These are phyloP conservation scores for Patella caerulea DNA, from an alignment of 2,888 invertebrate species.

Conservation along the genomic window DNA sequence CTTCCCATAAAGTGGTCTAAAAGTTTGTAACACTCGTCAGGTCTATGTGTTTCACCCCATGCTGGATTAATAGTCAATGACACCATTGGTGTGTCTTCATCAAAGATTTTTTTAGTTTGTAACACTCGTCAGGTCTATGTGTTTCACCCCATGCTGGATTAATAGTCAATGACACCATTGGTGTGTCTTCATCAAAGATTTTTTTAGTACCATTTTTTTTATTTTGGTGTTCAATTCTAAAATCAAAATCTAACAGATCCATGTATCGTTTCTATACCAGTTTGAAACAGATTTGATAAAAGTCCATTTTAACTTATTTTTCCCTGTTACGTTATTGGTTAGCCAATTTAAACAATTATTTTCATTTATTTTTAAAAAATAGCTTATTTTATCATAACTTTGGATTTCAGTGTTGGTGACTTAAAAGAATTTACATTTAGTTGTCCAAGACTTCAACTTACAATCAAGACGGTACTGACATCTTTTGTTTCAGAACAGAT, in stretches of 20 bases:
- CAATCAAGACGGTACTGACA: background rate
- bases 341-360: background rate
- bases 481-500: background rate
- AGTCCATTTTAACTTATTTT: background rate
- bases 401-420: background rate
- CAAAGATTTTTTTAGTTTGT: background rate
- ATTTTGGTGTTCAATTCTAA: background rate
- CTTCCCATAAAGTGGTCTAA: background rate
- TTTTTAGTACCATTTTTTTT: background rate
- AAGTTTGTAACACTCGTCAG: background rate
- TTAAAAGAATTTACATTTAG: background rate
- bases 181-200: background rate
- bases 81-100: background rate
- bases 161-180: background rate
- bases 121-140: background rate
- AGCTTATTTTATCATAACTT: background rate
- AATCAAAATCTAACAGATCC: background rate
- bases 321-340: background rate
- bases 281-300: background rate
- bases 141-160: background rate
- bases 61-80: background rate
- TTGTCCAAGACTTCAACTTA: background rate
- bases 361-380: background rate
- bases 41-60: background rate
- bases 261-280: background rate